Conservation (phyloP, 2,888 invertebrate genomes). For the Ornithoptera priamus region DNA sequence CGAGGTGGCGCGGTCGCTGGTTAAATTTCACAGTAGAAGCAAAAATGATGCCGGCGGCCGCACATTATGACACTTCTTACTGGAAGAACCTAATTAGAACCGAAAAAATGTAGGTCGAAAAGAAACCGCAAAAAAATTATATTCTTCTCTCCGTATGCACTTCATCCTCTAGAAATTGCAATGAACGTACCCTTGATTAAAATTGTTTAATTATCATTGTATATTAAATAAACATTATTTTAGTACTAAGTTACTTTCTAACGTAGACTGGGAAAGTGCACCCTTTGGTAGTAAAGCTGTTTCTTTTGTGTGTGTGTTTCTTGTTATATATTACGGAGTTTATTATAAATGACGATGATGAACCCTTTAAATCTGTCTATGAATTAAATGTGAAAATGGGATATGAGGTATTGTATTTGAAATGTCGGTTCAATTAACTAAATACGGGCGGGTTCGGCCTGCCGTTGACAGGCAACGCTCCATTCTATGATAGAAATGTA, state of each 20-base stretch:
- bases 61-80: slow-evolving; percentile 17
- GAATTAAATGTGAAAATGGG: slow-evolving; percentile 25
- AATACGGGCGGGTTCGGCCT: slow-evolving; percentile 48
- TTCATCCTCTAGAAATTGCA: slow-evolving; percentile 16
- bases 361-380: slow-evolving; percentile 9
- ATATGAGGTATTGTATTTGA: slow-evolving; percentile 42
- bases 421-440: slow-evolving; percentile 62
- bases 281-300: too few relatives aligned
- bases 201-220: too few relatives aligned
- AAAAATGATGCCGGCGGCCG: slow-evolving; percentile 21
- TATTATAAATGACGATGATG: background rate
- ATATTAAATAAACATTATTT: too few relatives aligned
- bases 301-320: too few relatives aligned
- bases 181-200: background rate
- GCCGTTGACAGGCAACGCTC: slow-evolving; percentile 53
- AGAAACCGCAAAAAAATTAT: slow-evolving; percentile 19
- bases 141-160: slow-evolving; percentile 14
- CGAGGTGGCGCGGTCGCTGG: background rate
- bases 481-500: slow-evolving; percentile 41
- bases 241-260: too few relatives aligned
- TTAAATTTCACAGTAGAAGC: slow-evolving; percentile 18
- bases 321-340: too few relatives aligned
- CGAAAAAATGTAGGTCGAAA: slow-evolving; percentile 29
- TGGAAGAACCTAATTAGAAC: slow-evolving; percentile 27
- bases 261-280: too few relatives aligned